Base-by-base conservation (phyloP, 2,888 invertebrate genomes). In the Heliconius hortense region DNA sequence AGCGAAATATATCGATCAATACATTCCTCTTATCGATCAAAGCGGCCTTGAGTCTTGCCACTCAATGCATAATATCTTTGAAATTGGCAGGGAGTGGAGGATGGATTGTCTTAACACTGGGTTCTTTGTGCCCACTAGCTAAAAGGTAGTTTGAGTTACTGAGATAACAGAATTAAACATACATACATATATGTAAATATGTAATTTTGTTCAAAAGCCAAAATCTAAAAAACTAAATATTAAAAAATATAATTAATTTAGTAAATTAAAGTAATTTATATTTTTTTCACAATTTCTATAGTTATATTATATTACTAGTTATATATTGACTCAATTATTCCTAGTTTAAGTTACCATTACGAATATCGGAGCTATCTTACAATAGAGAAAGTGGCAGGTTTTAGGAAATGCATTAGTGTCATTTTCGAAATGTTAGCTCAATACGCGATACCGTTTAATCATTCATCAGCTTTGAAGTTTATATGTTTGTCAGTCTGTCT, bases 401-500 rank as follows among this genome's bases (percentile, higher is more conserved):
- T 15, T 69, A 69, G 69, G 31, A 69, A 69, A 69, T 35, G 35
- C 56, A 69, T 69, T 69, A 69, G 31, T 56, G 56, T 56, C 69
- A 53, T 39, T 64, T 63, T 35, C 31, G 39, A 69, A 35, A 56
- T 56, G 66, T 43, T 66, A 18, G 15, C 2, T 24, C 15, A 39
- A 69, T 31, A 53, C 8, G 31, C 24, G 56, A 31, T 35, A 69
- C 24, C 28, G 69, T 69, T 69, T 69, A 56, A 69, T 56, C 69
- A 56, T 15, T n/a, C 15, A n/a, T n/a, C n/a, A 69, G 31, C 69
- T 69, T 69, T 69, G 69, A 69, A 56, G 69, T 69, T n/a, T 15
- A 35, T 53, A 15, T 69, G 69, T 69, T 69, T 69, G 69, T 69
- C 69, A 69, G 56, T 31, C 31, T 56, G 69, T 69, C 69, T 48